Evolutionary conservation across 2,113 vertebrate species (phyloP).

Genomic region (Calidris pugnax): DNA sequence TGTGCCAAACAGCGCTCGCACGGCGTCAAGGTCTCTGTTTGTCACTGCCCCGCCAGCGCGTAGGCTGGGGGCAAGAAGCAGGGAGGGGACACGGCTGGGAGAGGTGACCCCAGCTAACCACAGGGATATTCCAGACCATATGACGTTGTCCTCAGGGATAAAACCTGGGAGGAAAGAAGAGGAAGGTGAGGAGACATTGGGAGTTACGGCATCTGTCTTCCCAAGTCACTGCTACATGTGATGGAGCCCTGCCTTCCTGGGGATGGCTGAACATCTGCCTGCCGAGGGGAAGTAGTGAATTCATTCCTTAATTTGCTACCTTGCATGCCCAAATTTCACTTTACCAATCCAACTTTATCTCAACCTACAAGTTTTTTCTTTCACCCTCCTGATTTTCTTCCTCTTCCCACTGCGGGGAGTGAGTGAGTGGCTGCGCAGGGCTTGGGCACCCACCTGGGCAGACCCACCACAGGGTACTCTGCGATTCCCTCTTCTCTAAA

Average conservation of each 20-base stretch:
- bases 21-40: too few relatives aligned
- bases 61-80: fast-evolving
- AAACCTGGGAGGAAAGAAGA: not conserved
- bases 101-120: not conserved
- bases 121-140: not conserved
- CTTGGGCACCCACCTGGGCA: not conserved
- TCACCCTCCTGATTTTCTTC: too few relatives aligned
- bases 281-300: not conserved
- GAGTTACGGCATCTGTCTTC: fast-evolving
- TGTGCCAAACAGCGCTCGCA: not conserved
- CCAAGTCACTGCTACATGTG: not conserved
- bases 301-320: not conserved
- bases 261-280: not conserved
- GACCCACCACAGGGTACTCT: not conserved
- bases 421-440: not conserved
- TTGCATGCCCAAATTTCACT: not conserved
- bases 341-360: not conserved
- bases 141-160: fast-evolving
- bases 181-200: not conserved
- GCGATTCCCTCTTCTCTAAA: not conserved
- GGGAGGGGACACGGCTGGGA: not conserved
- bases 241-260: not conserved
- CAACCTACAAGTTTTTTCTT: not conserved
- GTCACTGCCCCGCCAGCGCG: too few relatives aligned
- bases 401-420: not conserved